These are phyloP conservation scores for Malurus cyaneus DNA, from an alignment of 2,113 vertebrate species.

Conservation along the genomic window DNA sequence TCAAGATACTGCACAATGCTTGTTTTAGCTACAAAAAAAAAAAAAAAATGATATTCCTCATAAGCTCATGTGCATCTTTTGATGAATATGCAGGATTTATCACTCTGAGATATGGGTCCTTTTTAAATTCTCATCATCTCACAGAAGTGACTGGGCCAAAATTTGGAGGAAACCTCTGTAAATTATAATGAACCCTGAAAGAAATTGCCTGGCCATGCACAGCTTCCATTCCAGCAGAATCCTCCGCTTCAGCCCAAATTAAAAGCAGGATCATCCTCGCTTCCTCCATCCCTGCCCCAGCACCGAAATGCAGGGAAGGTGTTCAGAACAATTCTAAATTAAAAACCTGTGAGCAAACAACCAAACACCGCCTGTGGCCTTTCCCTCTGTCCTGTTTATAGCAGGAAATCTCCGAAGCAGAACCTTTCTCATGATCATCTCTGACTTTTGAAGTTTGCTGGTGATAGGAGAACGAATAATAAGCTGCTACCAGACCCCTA, in stretches of 20 bases:
- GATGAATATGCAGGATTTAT: conserved; percentile 60
- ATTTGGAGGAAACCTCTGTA: no score
- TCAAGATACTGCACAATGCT: not conserved
- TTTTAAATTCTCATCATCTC: conserved; percentile 45
- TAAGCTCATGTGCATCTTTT: not conserved
- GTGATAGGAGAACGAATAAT: not conserved
- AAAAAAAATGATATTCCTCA: not conserved
- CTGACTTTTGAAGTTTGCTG: not conserved
- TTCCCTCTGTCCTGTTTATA: not conserved
- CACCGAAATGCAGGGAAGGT: not conserved
- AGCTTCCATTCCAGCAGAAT: not conserved
- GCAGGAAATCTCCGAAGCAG: not conserved
- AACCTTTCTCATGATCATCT: not conserved
- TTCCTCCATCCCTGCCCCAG: not conserved
- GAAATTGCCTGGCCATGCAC: no score
- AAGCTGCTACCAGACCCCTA: not conserved
- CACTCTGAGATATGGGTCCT: conserved; percentile 57
- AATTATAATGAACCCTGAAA: no score
- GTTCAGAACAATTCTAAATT: not conserved
- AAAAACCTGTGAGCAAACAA: not conserved
- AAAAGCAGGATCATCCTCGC: not conserved
- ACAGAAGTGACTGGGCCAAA: not conserved
- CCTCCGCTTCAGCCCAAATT: not conserved
- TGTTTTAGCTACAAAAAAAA: not conserved
- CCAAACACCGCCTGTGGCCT: not conserved